A percentile compares a stretch with the other conserved stretches of the same genome.
Evolutionary conservation across 2,888 invertebrate genomes (phyloP).

Genomic region (Leucania comma): DNA sequence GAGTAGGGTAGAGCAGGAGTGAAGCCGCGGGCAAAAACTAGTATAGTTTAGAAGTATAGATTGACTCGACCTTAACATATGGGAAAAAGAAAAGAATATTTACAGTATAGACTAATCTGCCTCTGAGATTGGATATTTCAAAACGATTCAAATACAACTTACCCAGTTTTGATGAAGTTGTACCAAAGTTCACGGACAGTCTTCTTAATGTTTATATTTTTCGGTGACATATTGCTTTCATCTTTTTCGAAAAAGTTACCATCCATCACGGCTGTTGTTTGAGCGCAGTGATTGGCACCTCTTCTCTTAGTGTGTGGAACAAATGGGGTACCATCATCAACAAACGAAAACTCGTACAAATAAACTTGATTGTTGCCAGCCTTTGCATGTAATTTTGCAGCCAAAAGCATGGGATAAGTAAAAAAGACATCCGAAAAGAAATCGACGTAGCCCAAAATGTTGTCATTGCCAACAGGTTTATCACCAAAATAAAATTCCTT

Average conservation of each 20-base stretch:
- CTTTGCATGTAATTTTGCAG: constrained; percentile 64
- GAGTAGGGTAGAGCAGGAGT: too few relatives aligned
- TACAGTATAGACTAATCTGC: neutral
- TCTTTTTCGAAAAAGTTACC: constrained; percentile 43
- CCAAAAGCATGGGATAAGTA: constrained; percentile 57
- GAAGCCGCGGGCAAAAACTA: too few relatives aligned
- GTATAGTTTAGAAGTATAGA: too few relatives aligned
- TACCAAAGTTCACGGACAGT: constrained; percentile 65
- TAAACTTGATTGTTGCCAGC: constrained; percentile 70
- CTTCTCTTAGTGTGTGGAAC: constrained; percentile 55
- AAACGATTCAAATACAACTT: neutral
- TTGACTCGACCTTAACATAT: neutral
- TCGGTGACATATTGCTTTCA: constrained; percentile 38
- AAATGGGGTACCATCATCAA: constrained; percentile 43
- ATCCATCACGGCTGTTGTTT: constrained; percentile 50
- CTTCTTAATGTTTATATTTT: constrained; percentile 57
- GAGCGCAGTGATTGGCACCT: constrained; percentile 67
- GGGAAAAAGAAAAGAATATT: neutral
- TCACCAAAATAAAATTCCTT: constrained; percentile 70
- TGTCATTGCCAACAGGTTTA: constrained; percentile 54
- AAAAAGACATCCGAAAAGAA: constrained; percentile 76
- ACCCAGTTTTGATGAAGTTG: constrained; percentile 68
- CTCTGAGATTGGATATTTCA: too few relatives aligned
- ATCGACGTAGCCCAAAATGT: constrained; percentile 61
- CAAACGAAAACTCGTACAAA: constrained; percentile 67